Percentiles rank a stretch among this genome's conserved stretches.
Conservation (phyloP, 2,113 vertebrate species). For the Chaetodon auriga region DNA sequence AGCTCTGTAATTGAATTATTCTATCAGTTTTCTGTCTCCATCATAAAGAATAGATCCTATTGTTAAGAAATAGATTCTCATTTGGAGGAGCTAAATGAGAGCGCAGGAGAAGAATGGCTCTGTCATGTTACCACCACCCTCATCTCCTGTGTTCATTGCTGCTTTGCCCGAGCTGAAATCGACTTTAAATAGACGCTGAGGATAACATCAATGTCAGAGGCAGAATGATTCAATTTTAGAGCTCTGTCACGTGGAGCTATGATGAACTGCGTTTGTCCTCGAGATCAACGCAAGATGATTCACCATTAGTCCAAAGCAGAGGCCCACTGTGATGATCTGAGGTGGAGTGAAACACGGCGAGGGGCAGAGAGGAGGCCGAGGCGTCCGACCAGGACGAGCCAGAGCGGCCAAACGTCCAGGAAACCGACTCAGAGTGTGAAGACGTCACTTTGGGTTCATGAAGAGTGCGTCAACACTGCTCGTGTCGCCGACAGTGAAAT, state of each 20-base stretch:
- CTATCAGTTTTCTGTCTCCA: conserved; percentile 39
- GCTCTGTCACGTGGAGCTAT: conserved; percentile 32
- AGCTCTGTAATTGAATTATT: conserved; percentile 45
- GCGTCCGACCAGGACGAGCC: background rate
- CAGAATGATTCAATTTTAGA: background rate
- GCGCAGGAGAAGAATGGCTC: conserved; percentile 37
- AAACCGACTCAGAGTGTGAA: background rate
- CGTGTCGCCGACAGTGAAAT: too few relatives aligned
- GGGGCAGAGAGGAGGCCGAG: too few relatives aligned
- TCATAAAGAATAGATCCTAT: conserved; percentile 33
- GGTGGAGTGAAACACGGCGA: background rate
- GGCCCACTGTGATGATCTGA: background rate
- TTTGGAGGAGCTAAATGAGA: conserved; percentile 36
- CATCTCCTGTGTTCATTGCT: conserved; percentile 25
- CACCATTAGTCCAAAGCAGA: conserved; percentile 4
- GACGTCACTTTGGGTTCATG: background rate
- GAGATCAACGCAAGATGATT: conserved; percentile 18
- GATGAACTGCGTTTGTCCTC: conserved; percentile 29
- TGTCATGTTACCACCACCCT: conserved; percentile 33
- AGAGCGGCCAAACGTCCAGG: too few relatives aligned
- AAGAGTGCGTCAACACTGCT: background rate
- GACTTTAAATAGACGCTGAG: conserved; percentile 26
- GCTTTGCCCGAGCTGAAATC: background rate
- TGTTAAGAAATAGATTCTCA: conserved; percentile 38
- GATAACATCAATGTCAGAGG: conserved; percentile 36